Evolutionary conservation across 2,888 invertebrate species (phyloP), one percentile per base, ranked within the genome.

Genomic region (Enchytraeus crypticus): DNA sequence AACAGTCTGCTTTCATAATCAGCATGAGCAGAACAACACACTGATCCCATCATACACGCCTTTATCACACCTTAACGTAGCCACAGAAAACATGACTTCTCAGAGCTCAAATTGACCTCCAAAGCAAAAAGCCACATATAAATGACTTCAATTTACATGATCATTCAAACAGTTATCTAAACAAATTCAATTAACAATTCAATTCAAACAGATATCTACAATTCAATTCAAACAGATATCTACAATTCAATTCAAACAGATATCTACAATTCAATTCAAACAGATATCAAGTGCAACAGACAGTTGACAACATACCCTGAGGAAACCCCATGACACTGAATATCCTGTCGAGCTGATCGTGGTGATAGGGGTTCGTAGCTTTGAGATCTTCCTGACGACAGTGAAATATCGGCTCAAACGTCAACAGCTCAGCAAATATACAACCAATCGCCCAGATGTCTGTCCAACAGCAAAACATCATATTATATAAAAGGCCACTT

Each of bases 281-380:
- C 18, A 38, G 11, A 38, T 38, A 38, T 38, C 18, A 38, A 38
- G 18, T 38, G 38, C 18, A 38, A 38, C 8, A 38, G 18, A 14
- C 8, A 38, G 38, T 8, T 38, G 18, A 18, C 18, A 38, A 38
- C 8, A 38, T 38, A 80, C 80, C 81, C 73, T 86, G 86, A 0
- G 96, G 96, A 79, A 96, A 98, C 23, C 98, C 98, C 97, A 98
- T 98, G 0, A 98, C 96, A 81, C 92, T 93, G 80, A 98, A 98
- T 81, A 98, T 98, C 76, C 96, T 83, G 80, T 97, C 96, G 58
- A 98, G 81, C 77, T 98, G 98, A 79, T 98, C 97, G 76, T 96
- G 96, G 79, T 98, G 98, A 79, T 99, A 98, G 0, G 98, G 98
- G 82, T 96, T 97, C 74, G 92, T 93, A 0, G 97, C 97, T 80